Percentiles rank a stretch among this genome's conserved stretches.
Evolutionary conservation across 2,888 invertebrate genomes (phyloP).

Genomic region (Dryadula phaetusa): DNA sequence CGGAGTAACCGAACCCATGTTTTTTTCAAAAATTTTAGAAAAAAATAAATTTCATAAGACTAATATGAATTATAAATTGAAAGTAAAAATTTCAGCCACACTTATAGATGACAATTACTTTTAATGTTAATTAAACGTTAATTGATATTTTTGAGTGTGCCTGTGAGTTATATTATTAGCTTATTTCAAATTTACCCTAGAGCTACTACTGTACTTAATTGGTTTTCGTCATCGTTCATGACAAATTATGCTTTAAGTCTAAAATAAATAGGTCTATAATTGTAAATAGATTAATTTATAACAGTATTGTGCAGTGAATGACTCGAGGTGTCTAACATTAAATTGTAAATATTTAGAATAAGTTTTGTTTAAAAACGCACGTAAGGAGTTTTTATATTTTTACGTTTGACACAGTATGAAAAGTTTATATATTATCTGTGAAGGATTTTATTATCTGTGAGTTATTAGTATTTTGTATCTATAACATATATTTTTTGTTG

Average conservation of each 20-base stretch:
- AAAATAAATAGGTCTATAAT: constrained; percentile 57
- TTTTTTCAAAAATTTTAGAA: constrained; percentile 2
- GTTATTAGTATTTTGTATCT: constrained; percentile 27
- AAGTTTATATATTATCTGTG: constrained; percentile 21
- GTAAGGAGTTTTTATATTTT: constrained; percentile 10
- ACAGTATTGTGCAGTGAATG: constrained; percentile 63
- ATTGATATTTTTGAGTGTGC: not conserved
- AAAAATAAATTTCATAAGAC: constrained; percentile 12
- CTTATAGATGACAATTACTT: not conserved
- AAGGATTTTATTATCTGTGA: constrained; percentile 28
- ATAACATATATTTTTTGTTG: not conserved
- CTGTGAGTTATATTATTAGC: constrained; percentile 1
- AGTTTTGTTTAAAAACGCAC: constrained; percentile 29
- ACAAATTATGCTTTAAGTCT: constrained; percentile 57
- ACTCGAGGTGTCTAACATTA: constrained; percentile 54
- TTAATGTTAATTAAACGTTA: not conserved
- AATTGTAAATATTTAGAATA: constrained; percentile 44
- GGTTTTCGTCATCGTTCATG: constrained; percentile 46
- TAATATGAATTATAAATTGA: constrained; percentile 4
- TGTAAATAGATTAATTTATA: constrained; percentile 76
- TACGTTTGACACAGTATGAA: constrained; percentile 35
- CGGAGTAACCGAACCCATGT: not conserved
- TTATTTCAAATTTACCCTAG: constrained; percentile 4
- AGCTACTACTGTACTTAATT: constrained; percentile 20
- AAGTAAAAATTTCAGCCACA: not conserved